Evolutionary conservation across 2,113 vertebrate species (phyloP), one percentile per base, ranked within the genome.

Genomic region (Neodontobutis hainanensis): DNA sequence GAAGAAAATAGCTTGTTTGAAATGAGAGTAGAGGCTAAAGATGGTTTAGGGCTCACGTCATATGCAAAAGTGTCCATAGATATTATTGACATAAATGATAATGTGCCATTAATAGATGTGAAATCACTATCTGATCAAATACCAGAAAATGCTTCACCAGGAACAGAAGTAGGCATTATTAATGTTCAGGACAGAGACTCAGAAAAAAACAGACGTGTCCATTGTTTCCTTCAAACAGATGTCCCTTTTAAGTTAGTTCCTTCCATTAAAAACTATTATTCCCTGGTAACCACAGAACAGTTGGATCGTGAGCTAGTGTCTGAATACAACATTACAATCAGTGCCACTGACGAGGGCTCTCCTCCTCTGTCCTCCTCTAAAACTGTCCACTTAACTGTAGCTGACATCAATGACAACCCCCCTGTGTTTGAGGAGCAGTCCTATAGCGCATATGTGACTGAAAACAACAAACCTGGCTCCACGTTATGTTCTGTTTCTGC

Each of bases 351-450:
- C 47, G 90, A 87, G 47, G 91, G 93, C 62, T 80, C 42, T 6
- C 91, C 88, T 0, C 78, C 89, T 42, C 70, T 94, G 3, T 88
- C 81, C 45, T 86, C 79, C 3, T 69, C 82, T 35, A 86, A 63
- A 6, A 19, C 72, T 52, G 81, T 93, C 50, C 68, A 76, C 14
- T 50, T 94, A 49, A 73, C 75, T 5, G 70, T 93, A 60, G 70
- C 81, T 68, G 92, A 93, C 61, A 84, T 80, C 49, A 94, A 93
- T 8, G 90, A 93, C 75, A 93, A 92, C 46, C 78, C 89, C 0
- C 91, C 92, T 32, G 44, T 71, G 11, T 94, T 93, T 67, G 62
- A 74, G 32, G 63, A 80, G 5, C 53, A 68, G 6, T 77, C 64
- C 14, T 93, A 92, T 63, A 81, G 65, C 12, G 70, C 87, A 9